A percentile compares a stretch with the other conserved stretches of the same genome.
Evolutionary conservation across 2,113 vertebrate species (phyloP).

Genomic region (Raja brachyura): DNA sequence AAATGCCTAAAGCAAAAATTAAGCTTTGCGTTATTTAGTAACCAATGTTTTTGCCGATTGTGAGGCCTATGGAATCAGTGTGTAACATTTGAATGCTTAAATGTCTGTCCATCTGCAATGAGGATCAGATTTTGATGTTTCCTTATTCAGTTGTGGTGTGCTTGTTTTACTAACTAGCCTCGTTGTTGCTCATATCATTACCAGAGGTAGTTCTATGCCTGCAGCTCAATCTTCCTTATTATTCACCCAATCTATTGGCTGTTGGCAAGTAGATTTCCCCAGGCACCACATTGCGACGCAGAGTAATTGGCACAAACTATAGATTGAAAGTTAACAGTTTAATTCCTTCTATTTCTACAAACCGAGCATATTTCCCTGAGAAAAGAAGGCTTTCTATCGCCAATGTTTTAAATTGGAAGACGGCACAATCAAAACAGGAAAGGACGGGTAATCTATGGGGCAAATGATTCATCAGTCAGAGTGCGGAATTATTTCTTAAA

Average conservation of each 20-base stretch:
- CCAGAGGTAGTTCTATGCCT: neutral
- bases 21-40: neutral
- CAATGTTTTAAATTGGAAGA: neutral
- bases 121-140: neutral
- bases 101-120: neutral
- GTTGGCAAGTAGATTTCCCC: constrained; percentile 19
- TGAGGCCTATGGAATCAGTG: neutral
- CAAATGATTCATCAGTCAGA: neutral
- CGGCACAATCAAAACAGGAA: neutral
- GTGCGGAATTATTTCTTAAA: neutral
- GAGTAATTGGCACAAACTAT: neutral
- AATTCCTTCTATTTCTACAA: constrained; percentile 6
- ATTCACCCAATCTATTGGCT: neutral
- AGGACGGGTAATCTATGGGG: neutral
- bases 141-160: neutral
- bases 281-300: neutral
- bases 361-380: neutral
- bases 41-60: neutral
- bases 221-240: constrained; percentile 21
- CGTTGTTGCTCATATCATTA: neutral
- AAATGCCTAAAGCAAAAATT: neutral
- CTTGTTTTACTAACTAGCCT: neutral
- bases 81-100: neutral
- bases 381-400: neutral
- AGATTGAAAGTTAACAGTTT: constrained; percentile 13